Evolutionary conservation across 2,888 invertebrate genomes (phyloP).

Genomic region (Drosophila leonis): DNA sequence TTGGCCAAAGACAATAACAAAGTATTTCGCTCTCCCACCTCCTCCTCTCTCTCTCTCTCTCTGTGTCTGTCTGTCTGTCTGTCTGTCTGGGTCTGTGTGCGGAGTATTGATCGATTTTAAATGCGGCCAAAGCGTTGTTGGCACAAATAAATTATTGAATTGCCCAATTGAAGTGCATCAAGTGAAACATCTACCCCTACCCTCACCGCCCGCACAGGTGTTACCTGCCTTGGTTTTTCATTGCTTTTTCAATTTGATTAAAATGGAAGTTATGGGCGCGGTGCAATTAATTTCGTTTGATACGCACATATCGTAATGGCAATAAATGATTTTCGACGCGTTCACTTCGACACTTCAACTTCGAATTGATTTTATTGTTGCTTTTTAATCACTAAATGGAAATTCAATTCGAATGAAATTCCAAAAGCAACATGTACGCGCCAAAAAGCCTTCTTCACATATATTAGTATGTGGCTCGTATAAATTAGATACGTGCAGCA

Average conservation of each 20-base stretch:
- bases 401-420: slow-evolving; percentile 9
- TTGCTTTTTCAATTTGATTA: slow-evolving; percentile 26
- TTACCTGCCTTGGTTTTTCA: background rate
- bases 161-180: slow-evolving; percentile 44
- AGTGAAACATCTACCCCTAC: slow-evolving; percentile 4
- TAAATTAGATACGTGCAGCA: slow-evolving; percentile 35
- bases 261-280: slow-evolving; percentile 17
- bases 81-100: background rate
- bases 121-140: slow-evolving; percentile 65
- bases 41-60: background rate
- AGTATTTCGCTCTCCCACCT: background rate
- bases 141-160: slow-evolving; percentile 71
- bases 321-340: slow-evolving; percentile 25
- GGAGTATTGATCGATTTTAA: slow-evolving; percentile 53
- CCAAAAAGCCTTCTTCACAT: slow-evolving; percentile 11
- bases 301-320: slow-evolving; percentile 14
- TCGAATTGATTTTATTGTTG: slow-evolving; percentile 9
- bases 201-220: background rate
- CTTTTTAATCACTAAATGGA: slow-evolving; percentile 54
- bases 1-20: slow-evolving; percentile 24
- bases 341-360: slow-evolving; percentile 19
- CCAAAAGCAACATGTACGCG: slow-evolving; percentile 25
- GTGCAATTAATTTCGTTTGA: slow-evolving; percentile 41
- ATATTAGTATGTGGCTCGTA: slow-evolving; percentile 4
- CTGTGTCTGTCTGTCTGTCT: background rate